Base-by-base conservation (phyloP, 2,888 invertebrate species). In the Hermodice carunculata region DNA sequence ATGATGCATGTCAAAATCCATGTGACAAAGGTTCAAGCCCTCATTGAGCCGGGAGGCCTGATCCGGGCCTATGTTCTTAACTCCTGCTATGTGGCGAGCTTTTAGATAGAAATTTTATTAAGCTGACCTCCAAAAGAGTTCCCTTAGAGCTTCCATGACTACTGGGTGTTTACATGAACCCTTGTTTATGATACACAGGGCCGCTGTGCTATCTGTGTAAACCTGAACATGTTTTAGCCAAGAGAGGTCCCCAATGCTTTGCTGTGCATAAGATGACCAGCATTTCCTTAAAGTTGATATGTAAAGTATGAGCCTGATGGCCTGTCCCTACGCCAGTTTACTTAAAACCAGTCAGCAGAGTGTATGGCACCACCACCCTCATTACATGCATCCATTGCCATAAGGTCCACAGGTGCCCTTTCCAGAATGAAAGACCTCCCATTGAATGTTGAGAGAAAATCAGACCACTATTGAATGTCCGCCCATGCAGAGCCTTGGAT, bases 261-360 rank as follows among this genome's bases (percentile, higher is more conserved):
- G 29, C 29, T n/a, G 57, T 44, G 22, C 11, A 17, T 5, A 26
- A n/a, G 6, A 44, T 6, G 26, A 44, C 26, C n/a, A 57, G n/a
- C 28, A 22, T 22, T 29, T 57, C 57, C 29, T 57, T 57, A 22
- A 8, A 24, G 22, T 57, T 57, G 57, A 57, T 57, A 24, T 42
- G 57, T 42, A 42, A 24, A 8, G 48, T 29, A 11, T 5, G 28
- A 31, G 22, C 44, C 22, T 14, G 5, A n/a, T 8, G 43, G 59
- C 48, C 46, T 49, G 49, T 59, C 59, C 8, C 5, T 11, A 6
- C 5, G 6, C 59, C 49, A 46, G 34, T 59, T 19, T 8, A 59
- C 48, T 22, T 49, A 49, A 24, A 5, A 19, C 29, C 34, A 59
- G 49, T 59, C 59, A n/a, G 22, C 32, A n/a, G n/a, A n/a, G n/a